Evolutionary conservation across 92 coral and sea anemone genomes (phyloP).

Genomic region (Ricordea florida): DNA sequence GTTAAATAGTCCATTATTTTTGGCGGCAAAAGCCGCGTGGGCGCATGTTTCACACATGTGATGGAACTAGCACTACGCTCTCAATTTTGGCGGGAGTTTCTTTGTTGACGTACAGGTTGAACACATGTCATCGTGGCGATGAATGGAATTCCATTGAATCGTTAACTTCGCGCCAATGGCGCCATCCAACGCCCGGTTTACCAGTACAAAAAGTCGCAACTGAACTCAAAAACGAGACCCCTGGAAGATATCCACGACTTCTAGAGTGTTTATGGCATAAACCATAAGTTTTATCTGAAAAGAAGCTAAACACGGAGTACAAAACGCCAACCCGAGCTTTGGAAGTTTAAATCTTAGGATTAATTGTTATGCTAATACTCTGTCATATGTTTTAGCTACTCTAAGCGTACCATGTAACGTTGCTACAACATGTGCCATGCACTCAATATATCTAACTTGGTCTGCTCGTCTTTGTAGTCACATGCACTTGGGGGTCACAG

Average conservation of each 20-base stretch:
- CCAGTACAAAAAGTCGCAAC: neutral
- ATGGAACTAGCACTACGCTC: constrained; percentile 40
- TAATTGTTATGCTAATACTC: constrained; percentile 19
- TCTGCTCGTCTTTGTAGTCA: neutral
- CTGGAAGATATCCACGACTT: neutral
- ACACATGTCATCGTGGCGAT: constrained; percentile 32
- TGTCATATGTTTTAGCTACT: constrained; percentile 9
- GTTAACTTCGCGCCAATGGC: neutral
- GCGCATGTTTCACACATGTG: constrained; percentile 86
- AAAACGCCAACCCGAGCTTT: neutral
- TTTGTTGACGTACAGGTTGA: constrained; percentile 37
- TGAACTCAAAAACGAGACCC: neutral
- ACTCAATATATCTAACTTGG: neutral
- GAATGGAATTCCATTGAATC: constrained; percentile 44
- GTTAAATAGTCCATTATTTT: constrained; percentile 71
- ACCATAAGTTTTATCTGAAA: neutral
- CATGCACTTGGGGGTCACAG: neutral
- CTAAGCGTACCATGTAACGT: constrained; percentile 28
- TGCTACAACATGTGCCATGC: constrained; percentile 24
- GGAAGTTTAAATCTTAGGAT: constrained; percentile 10
- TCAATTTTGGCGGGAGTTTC: constrained; percentile 52
- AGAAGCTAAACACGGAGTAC: neutral
- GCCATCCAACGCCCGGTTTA: neutral
- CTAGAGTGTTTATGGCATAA: neutral
- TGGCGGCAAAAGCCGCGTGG: constrained; percentile 82